Percentiles rank a stretch among this genome's conserved stretches.
Conservation (phyloP, 2,113 vertebrate species). For the Lates calcarifer region DNA sequence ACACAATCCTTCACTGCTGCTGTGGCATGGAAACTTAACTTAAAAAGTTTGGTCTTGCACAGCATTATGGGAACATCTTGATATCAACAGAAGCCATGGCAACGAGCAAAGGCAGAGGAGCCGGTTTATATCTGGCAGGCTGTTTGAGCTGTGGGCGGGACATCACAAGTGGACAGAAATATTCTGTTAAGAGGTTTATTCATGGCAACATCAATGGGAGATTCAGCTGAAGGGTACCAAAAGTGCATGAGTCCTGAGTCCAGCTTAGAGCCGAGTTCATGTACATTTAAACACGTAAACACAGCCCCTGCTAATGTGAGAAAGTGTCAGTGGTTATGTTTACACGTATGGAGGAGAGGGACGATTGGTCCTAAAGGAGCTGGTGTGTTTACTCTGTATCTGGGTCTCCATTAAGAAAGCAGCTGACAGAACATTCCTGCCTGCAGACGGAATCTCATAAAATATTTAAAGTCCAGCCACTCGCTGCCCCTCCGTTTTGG, state of each 20-base stretch:
- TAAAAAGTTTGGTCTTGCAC: not conserved
- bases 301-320: not conserved
- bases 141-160: constrained; percentile 23
- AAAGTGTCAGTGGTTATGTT: not conserved
- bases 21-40: not conserved
- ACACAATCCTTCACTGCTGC: not conserved
- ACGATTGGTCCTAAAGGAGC: not conserved
- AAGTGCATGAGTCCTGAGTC: not conserved
- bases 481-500: constrained; percentile 10
- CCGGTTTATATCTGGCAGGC: constrained; percentile 15
- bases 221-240: not conserved
- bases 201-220: constrained; percentile 11
- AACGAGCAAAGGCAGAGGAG: constrained; percentile 3
- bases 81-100: constrained; percentile 14
- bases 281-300: not conserved
- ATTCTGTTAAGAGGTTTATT: constrained; percentile 49
- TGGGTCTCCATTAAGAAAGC: constrained; percentile 6
- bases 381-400: not conserved
- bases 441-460: constrained; percentile 32
- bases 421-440: constrained; percentile 4
- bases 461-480: constrained; percentile 39
- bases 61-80: not conserved
- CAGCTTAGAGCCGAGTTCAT: not conserved
- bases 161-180: constrained; percentile 33
- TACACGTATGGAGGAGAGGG: not conserved